Percentiles rank a stretch among this genome's conserved stretches.
These are phyloP conservation scores for Hoplodrina ambigua DNA, from an alignment of 2,888 invertebrate genomes.

Conservation along the genomic window DNA sequence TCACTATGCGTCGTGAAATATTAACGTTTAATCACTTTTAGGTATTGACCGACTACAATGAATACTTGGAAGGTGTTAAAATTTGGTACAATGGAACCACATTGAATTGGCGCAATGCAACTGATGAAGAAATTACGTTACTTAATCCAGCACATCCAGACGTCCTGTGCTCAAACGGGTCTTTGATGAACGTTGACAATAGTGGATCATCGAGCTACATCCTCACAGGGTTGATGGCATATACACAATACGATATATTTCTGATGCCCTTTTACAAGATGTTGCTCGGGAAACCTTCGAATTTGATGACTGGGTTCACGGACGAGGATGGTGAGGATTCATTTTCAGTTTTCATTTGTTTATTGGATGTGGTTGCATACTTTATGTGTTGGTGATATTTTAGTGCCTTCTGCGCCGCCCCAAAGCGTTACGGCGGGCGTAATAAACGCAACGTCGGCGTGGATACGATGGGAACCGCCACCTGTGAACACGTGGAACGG, in stretches of 20 bases:
- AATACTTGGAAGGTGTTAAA: constrained; percentile 93
- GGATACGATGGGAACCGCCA: constrained; percentile 96
- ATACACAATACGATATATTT: constrained; percentile 97
- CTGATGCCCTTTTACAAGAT: constrained; percentile 97
- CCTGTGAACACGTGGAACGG: constrained; percentile 94
- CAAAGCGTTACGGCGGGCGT: constrained; percentile 94
- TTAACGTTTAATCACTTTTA: constrained; percentile 67
- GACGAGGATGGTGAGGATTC: constrained; percentile 93
- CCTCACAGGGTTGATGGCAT: constrained; percentile 94
- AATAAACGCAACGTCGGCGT: constrained; percentile 95
- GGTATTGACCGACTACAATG: constrained; percentile 89
- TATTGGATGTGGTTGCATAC: constrained; percentile 59
- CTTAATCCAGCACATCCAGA: constrained; percentile 77
- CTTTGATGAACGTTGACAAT: constrained; percentile 92
- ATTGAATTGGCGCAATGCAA: constrained; percentile 85
- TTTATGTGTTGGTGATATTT: constrained; percentile 75
- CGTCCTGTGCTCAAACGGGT: constrained; percentile 89
- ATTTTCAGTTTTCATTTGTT: constrained; percentile 30
- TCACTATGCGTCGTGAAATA: neutral
- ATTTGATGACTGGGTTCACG: constrained; percentile 96
- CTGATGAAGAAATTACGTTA: constrained; percentile 77
- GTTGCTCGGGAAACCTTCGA: constrained; percentile 97
- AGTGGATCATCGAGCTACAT: constrained; percentile 93
- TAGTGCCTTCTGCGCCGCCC: constrained; percentile 95
- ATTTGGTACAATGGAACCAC: constrained; percentile 90